A percentile compares a stretch with the other conserved stretches of the same genome.
Conservation (phyloP, 2,888 invertebrate genomes). For the Drosophila anomalata region DNA sequence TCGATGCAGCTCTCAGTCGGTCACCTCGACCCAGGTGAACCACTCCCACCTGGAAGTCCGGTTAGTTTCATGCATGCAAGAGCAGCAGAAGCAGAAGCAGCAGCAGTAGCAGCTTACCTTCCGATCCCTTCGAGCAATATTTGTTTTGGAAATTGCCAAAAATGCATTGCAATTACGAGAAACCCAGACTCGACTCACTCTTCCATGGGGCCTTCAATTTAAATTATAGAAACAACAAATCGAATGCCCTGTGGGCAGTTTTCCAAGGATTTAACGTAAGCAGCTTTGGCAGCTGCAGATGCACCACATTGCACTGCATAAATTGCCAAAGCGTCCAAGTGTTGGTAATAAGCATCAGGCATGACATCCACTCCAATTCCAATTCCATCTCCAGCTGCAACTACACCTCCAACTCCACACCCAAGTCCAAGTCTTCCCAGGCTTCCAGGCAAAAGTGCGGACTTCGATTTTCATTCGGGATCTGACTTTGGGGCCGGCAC, state of each 20-base stretch:
- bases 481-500: slow-evolving; percentile 22
- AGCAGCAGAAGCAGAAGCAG: slow-evolving; percentile 4
- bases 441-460: not conserved
- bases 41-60: slow-evolving; percentile 7
- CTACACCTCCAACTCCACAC: not conserved
- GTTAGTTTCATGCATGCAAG: slow-evolving; percentile 28
- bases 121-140: slow-evolving; percentile 70
- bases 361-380: slow-evolving; percentile 18
- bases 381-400: slow-evolving; percentile 2
- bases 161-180: slow-evolving; percentile 52
- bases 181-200: slow-evolving; percentile 9
- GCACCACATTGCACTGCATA: slow-evolving; percentile 36
- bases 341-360: slow-evolving; percentile 69
- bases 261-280: slow-evolving; percentile 38
- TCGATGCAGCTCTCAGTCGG: slow-evolving; percentile 27
- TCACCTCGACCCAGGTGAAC: slow-evolving; percentile 22
- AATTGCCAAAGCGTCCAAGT: slow-evolving; percentile 67
- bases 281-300: slow-evolving; percentile 40
- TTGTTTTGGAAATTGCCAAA: slow-evolving; percentile 71
- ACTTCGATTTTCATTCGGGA: not conserved
- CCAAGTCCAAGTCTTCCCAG: not conserved
- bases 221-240: slow-evolving; percentile 73
- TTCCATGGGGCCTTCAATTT: slow-evolving; percentile 63
- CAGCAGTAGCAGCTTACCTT: slow-evolving; percentile 27
- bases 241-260: slow-evolving; percentile 47